These are phyloP conservation scores for Neopipo cinnamomea DNA, from an alignment of 2,113 vertebrate genomes.

Conservation along the genomic window DNA sequence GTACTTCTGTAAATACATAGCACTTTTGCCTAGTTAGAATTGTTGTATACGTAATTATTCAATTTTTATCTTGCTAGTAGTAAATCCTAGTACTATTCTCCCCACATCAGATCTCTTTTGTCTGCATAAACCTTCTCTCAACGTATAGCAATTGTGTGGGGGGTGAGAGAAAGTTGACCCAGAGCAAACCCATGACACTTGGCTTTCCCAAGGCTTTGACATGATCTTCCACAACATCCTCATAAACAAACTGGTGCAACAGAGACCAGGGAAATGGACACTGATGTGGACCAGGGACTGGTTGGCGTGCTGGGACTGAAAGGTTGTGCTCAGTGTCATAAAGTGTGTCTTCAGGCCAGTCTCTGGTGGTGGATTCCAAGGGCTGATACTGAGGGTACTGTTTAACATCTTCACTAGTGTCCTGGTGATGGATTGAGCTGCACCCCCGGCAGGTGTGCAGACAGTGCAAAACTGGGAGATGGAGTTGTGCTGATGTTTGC, in stretches of 20 bases:
- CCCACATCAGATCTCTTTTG: too few relatives aligned
- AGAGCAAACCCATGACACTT: too few relatives aligned
- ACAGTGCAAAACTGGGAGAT: background rate
- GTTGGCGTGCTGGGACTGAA: rapidly evolving
- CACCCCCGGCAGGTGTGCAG: background rate
- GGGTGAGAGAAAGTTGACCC: too few relatives aligned
- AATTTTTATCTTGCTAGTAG: too few relatives aligned
- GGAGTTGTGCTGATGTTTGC: background rate
- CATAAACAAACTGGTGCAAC: background rate
- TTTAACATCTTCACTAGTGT: background rate
- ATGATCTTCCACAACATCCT: background rate
- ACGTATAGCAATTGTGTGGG: too few relatives aligned
- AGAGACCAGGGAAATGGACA: background rate
- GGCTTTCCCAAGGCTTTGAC: background rate
- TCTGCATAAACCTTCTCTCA: too few relatives aligned
- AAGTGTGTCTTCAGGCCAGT: too few relatives aligned
- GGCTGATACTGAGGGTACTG: background rate
- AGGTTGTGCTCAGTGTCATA: background rate
- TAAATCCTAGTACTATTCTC: too few relatives aligned
- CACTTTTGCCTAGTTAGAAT: too few relatives aligned
- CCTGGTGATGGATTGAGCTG: background rate
- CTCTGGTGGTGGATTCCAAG: too few relatives aligned
- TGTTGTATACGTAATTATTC: too few relatives aligned
- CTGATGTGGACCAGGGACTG: background rate
- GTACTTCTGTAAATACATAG: too few relatives aligned